Conservation (phyloP, 2,797 vertebrate species). For the Halcyon chelicuti region DNA sequence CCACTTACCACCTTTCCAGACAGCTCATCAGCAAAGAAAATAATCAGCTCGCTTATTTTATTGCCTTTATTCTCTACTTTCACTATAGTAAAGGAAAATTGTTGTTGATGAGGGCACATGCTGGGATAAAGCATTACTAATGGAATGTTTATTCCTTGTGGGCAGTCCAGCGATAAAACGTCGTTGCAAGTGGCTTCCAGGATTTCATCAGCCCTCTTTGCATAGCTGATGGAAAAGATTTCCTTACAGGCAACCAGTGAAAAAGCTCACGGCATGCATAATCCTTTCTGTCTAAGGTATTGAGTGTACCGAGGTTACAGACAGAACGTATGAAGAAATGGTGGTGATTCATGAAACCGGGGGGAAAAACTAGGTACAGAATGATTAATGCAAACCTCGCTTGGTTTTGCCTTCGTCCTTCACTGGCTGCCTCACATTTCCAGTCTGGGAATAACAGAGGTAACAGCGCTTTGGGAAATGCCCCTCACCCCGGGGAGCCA, state of each 20-base stretch:
- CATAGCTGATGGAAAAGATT: neutral
- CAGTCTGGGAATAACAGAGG: accelerated
- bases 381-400: neutral
- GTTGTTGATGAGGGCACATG: neutral
- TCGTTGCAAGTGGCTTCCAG: neutral
- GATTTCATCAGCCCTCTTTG: neutral
- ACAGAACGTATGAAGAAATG: neutral
- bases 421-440: neutral
- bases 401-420: neutral
- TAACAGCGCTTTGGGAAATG: neutral
- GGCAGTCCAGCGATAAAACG: neutral
- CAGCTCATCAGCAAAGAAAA: neutral
- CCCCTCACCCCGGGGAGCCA: neutral
- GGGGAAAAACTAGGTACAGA: neutral
- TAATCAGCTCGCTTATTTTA: neutral
- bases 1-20: neutral
- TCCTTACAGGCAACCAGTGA: neutral
- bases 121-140: neutral
- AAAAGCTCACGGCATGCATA: neutral
- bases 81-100: neutral
- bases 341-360: neutral
- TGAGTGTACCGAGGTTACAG: neutral
- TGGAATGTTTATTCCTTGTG: neutral
- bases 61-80: neutral
- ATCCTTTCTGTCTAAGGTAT: neutral